Evolutionary conservation across 2,888 invertebrate genomes (phyloP).

Genomic region (Hedychridium roseum): DNA sequence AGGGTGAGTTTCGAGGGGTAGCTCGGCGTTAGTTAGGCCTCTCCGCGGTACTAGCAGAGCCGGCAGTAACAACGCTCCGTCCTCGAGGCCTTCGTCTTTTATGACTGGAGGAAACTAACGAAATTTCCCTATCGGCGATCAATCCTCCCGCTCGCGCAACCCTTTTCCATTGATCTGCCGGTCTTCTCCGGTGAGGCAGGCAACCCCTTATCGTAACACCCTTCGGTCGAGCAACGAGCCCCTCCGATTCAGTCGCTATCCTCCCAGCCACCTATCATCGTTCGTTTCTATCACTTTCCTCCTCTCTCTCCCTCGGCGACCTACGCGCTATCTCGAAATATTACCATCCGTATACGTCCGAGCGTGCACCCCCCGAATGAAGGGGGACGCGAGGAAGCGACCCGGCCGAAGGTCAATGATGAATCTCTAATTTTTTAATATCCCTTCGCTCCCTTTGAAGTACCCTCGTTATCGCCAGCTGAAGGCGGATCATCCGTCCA

Average conservation of each 20-base stretch:
- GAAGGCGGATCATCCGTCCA: too few relatives aligned
- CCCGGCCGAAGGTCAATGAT: slow-evolving; percentile 38
- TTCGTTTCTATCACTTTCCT: slow-evolving; percentile 12
- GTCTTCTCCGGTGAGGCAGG: slow-evolving; percentile 47
- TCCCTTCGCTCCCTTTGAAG: slow-evolving; percentile 53
- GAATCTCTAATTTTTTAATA: slow-evolving; percentile 56
- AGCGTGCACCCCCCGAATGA: slow-evolving; percentile 22
- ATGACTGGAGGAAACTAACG: slow-evolving; percentile 58
- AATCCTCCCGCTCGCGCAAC: slow-evolving; percentile 46
- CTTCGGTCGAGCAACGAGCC: slow-evolving; percentile 47
- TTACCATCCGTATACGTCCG: slow-evolving; percentile 39
- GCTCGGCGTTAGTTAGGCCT: slow-evolving; percentile 55
- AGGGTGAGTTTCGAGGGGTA: slow-evolving; percentile 56
- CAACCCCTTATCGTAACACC: slow-evolving; percentile 58
- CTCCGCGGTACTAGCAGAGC: slow-evolving; percentile 31
- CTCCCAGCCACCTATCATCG: slow-evolving; percentile 20
- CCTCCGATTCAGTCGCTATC: slow-evolving; percentile 32
- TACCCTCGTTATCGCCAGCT: too few relatives aligned
- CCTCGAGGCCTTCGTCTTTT: slow-evolving; percentile 50
- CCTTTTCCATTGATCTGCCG: slow-evolving; percentile 59
- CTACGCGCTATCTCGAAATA: slow-evolving; percentile 43
- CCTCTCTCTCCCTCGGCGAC: slow-evolving; percentile 22
- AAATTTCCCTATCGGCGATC: slow-evolving; percentile 63
- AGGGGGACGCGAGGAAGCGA: slow-evolving; percentile 5
- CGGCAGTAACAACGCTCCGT: slow-evolving; percentile 21